phyloP scores from a whole-genome alignment of 2,113 vertebrate species.

The Cottus gobio region DNA sequence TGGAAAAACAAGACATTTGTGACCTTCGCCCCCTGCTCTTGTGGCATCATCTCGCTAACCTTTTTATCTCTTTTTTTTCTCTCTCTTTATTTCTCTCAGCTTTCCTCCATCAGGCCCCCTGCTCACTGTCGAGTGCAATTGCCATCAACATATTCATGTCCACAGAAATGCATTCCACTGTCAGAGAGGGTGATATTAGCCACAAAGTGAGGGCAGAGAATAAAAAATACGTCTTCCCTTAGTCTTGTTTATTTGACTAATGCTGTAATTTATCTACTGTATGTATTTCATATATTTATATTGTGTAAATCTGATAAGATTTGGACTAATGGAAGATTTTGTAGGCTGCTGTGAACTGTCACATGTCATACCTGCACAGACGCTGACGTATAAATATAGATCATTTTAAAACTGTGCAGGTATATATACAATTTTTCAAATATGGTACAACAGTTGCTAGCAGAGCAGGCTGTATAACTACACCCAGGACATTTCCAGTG shows the following conservation, averaged over 20 bases:
- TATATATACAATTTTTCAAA: slow-evolving; percentile 14
- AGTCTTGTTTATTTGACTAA: slow-evolving; percentile 10
- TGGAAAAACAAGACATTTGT: slow-evolving; percentile 68
- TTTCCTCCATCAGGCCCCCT: slow-evolving; percentile 49
- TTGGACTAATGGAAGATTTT: slow-evolving; percentile 29
- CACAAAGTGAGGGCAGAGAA: slow-evolving; percentile 2
- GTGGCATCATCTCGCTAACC: slow-evolving; percentile 30
- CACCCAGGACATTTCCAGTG: slow-evolving; percentile 23
- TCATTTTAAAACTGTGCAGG: neutral
- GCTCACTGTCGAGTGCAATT: slow-evolving; percentile 71
- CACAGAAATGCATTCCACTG: slow-evolving; percentile 35
- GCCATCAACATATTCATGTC: slow-evolving; percentile 66
- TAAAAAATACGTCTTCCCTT: slow-evolving; percentile 15
- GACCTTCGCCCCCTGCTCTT: neutral
- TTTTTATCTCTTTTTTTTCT: no score
- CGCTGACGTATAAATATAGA: neutral
- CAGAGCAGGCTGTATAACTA: slow-evolving; percentile 8
- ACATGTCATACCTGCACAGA: neutral
- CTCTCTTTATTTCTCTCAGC: slow-evolving; percentile 29
- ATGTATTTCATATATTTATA: slow-evolving; percentile 50
- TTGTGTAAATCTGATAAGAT: slow-evolving; percentile 24
- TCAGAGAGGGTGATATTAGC: slow-evolving; percentile 6
- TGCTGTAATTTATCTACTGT: slow-evolving; percentile 30
- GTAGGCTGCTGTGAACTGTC: neutral
- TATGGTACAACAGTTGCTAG: neutral